Base-by-base conservation (phyloP, 2,888 invertebrate species). In the Sphecodes monilicornis region DNA sequence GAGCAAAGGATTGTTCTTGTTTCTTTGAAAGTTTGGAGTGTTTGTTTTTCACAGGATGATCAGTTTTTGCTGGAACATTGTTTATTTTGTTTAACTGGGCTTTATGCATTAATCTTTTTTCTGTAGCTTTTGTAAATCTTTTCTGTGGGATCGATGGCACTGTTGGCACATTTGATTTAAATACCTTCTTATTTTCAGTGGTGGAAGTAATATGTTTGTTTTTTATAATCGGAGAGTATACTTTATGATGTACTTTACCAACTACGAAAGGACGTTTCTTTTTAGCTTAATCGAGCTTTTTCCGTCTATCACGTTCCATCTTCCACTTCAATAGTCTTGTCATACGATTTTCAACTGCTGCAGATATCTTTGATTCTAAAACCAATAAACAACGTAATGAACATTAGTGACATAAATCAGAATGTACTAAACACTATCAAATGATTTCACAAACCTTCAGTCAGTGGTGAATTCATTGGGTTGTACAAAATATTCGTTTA, bases 1-100 rank as follows among this genome's bases (percentile, higher is more conserved):
- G 96, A 16, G 96, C 96, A 94, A 96, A 96, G 0, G 95, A 95
- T 54, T 92, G 73, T 92, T 92, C 71, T 1, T 69, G 4, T 36
- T 39, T 10, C 3, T 1, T 73, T 78, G 66, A 1, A 4, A 6
- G 1, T 0, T 36, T 22, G 3, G 68, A 8, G 18, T 69, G 13
- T 46, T 16, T 10, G 57, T 71, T 36, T 85, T 78, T 39, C 39
- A 70, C 60, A 64, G 11, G 78, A 57, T 16, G 22, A 73, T 70
- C 29, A 39, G 10, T 26, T 36, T 6, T 22, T 1, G 0, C 11
- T 66, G 32, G 3, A 66, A 3, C 0, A 3, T 66, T 36, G 0
- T 4, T 66, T 13, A 3, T 18, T 26, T 80, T 60, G 4, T 72
- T 36, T n/a, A 54, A 8, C 0, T 29, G 43, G 36, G 83, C 78